Evolutionary conservation across 2,113 vertebrate species (phyloP), one percentile per base, ranked within the genome.

Genomic region (Pollimyrus isidori): DNA sequence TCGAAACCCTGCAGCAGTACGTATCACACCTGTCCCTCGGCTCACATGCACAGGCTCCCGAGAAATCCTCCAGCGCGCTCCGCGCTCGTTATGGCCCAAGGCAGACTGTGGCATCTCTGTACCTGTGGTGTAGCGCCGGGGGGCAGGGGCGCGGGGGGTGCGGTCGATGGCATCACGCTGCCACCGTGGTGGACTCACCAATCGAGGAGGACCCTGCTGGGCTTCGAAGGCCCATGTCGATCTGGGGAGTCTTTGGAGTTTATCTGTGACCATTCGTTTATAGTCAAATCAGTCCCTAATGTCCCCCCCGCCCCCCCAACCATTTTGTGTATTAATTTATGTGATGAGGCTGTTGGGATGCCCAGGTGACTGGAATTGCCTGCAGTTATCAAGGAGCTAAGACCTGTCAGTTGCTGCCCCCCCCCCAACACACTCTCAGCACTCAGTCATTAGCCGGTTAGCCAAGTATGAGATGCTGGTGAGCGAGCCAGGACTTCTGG

Each of bases 1-100:
- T 97, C 93, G 96, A 97, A 91, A 97, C 97, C 10, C 90, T 97
- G 89, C 96, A 96, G 93, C 96, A 95, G 97, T 97, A 92, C 97
- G 97, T 89, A 52, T 39, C 42, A 4, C 30, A 5, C 23, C 10
- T 3, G 80, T 3, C 5, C 50, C 50, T 15, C n/a, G 30, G 30
- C 50, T 15, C 19, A 58, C 26, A 39, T 1, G 50, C 85, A 0
- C 85, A 1, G 3, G 50, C 23, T 49, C 50, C 17, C 1, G 35
- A 85, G 23, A n/a, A 49, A 85, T n/a, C n/a, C 5, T 5, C 56
- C 30, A 9, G 49, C 3, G 45, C n/a, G 69, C 4, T 6, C 69
- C 69, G 30, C 17, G 49, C 50, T 86, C 30, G 19, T 86, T 56
- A 26, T 35, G 49, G 80, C 80, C 80, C 2, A 82, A 82, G 76